Conservation (phyloP, 2,797 vertebrate species). For the Myiotriccus ornatus region DNA sequence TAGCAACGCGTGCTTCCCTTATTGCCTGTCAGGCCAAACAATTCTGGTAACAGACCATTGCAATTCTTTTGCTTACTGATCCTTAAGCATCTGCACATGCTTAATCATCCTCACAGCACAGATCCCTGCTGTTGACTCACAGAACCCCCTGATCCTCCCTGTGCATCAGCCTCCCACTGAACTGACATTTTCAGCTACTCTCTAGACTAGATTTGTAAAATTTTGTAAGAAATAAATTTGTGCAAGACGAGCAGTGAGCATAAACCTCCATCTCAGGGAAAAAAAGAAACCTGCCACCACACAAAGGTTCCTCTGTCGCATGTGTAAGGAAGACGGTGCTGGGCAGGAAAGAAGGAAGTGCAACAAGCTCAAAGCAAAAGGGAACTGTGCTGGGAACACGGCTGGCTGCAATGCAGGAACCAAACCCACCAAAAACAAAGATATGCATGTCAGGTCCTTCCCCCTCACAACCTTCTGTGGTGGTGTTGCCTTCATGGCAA, state of each 20-base stretch:
- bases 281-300: neutral
- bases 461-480: neutral
- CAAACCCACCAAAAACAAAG: neutral
- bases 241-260: fast-evolving
- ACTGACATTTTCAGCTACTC: neutral
- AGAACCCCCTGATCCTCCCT: neutral
- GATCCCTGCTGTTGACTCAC: neutral
- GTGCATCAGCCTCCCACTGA: neutral
- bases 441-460: neutral
- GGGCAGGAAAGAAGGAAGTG: neutral
- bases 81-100: neutral
- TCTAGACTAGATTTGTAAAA: neutral
- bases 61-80: neutral
- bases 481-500: neutral
- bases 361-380: neutral
- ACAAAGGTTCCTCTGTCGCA: neutral
- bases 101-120: neutral
- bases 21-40: neutral
- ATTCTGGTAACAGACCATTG: neutral
- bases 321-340: neutral
- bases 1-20: neutral
- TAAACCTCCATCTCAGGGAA: neutral
- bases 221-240: neutral
- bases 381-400: neutral
- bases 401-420: neutral